phyloP scores from a whole-genome alignment of 2,888 invertebrate genomes.

The Aphodius granarius region DNA sequence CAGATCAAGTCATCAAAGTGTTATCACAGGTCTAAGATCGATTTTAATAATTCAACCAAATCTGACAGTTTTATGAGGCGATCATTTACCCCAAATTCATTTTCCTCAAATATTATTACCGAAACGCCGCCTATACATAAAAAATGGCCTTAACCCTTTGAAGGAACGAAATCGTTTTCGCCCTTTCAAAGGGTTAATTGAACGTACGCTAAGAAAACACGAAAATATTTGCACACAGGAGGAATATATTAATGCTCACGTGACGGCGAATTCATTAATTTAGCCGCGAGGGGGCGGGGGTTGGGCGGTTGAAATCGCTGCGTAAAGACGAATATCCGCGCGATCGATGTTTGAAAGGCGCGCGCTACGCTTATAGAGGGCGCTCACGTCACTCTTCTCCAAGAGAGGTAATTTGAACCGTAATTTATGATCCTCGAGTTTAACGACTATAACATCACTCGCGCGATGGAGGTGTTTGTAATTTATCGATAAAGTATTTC shows the following conservation, averaged over 20 bases:
- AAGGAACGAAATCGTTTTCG: not conserved
- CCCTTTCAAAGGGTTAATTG: not conserved
- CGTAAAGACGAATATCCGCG: not conserved
- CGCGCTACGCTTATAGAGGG: not conserved
- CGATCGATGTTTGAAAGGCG: not conserved
- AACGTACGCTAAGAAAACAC: not conserved
- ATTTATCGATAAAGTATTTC: not conserved
- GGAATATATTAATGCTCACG: not conserved
- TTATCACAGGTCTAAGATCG: too few species aligned
- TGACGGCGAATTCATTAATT: not conserved
- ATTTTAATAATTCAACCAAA: not conserved
- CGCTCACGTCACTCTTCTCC: not conserved
- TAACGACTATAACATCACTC: not conserved
- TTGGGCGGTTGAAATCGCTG: not conserved
- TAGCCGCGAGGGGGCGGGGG: not conserved
- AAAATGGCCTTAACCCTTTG: not conserved
- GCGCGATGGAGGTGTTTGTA: not conserved
- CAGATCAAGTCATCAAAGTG: too few species aligned
- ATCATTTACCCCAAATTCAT: too few species aligned
- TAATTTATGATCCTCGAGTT: not conserved
- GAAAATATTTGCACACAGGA: not conserved
- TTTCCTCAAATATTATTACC: not conserved
- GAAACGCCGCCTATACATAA: not conserved
- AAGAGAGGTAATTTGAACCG: not conserved
- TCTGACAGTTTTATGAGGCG: not conserved